Evolutionary conservation across 2,888 invertebrate genomes (phyloP).

Genomic region (Drosophila histrio): DNA sequence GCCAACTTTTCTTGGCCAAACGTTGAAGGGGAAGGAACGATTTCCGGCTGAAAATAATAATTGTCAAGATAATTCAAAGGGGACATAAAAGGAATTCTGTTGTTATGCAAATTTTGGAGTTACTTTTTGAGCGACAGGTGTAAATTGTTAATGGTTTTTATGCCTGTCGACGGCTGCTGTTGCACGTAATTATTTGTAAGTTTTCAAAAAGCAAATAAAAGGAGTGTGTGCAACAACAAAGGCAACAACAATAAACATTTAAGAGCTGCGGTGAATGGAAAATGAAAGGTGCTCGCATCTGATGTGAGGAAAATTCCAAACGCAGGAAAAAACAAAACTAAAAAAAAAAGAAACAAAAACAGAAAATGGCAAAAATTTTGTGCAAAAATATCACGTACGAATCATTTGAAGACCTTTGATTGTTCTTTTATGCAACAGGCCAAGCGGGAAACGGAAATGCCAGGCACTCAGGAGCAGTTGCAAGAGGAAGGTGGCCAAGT

Average conservation of each 20-base stretch:
- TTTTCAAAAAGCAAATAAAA: conserved; percentile 41
- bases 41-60: conserved; percentile 22
- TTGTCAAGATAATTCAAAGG: background rate
- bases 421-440: conserved; percentile 76
- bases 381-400: conserved; percentile 71
- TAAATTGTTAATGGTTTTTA: conserved; percentile 40
- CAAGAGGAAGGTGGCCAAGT: background rate
- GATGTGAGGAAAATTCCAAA: conserved; percentile 34
- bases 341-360: background rate
- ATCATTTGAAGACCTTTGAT: conserved; percentile 67
- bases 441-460: conserved; percentile 69
- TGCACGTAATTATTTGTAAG: conserved; percentile 51
- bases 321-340: conserved; percentile 53
- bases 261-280: conserved; percentile 50
- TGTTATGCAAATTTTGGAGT: conserved; percentile 42
- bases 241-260: conserved; percentile 14
- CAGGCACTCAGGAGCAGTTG: conserved; percentile 20
- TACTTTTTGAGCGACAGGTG: conserved; percentile 43
- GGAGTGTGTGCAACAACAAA: conserved; percentile 25
- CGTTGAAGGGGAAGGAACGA: background rate
- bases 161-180: conserved; percentile 4
- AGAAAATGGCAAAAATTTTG: conserved; percentile 49
- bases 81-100: conserved; percentile 29
- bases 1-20: background rate
- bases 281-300: conserved; percentile 50